Evolutionary conservation across 2,888 invertebrate genomes (phyloP).

Genomic region (Leucoma salicis): DNA sequence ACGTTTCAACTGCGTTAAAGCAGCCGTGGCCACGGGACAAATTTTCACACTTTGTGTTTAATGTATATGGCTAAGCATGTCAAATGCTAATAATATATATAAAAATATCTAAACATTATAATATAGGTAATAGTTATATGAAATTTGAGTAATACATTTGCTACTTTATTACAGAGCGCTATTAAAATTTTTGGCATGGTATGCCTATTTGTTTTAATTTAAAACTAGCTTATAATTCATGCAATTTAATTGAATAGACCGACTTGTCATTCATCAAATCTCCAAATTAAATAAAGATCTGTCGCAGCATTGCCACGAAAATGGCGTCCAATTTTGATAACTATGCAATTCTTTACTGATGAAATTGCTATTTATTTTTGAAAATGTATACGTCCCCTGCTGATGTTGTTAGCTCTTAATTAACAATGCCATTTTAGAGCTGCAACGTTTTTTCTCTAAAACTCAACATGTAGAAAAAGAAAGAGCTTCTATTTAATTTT

Average conservation of each 20-base stretch:
- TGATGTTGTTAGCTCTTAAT: conserved; percentile 21
- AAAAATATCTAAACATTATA: too few species aligned
- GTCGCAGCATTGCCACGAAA: conserved; percentile 42
- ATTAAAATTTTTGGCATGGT: too few species aligned
- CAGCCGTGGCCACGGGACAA: too few species aligned
- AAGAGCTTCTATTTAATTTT: not conserved
- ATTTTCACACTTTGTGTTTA: too few species aligned
- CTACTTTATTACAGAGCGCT: too few species aligned
- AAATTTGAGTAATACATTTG: too few species aligned
- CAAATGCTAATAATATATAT: too few species aligned
- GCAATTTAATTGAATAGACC: conserved; percentile 1
- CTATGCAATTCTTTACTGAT: conserved; percentile 59
- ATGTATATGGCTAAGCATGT: too few species aligned
- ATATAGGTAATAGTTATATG: too few species aligned
- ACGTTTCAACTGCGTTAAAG: too few species aligned
- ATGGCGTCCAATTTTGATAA: conserved; percentile 51
- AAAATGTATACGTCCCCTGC: conserved; percentile 36
- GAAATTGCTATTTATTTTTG: conserved; percentile 51
- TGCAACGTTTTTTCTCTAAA: conserved; percentile 20
- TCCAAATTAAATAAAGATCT: conserved; percentile 46
- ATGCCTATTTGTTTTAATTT: too few species aligned
- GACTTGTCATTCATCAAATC: conserved; percentile 23
- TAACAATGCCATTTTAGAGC: conserved; percentile 29
- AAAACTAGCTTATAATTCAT: too few species aligned
- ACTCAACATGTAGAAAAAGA: conserved; percentile 7